Percentiles rank a stretch among this genome's conserved stretches.
Evolutionary conservation across 1,140 invertebrate genomes (phyloP).

Genomic region (Ceratitis capitata): DNA sequence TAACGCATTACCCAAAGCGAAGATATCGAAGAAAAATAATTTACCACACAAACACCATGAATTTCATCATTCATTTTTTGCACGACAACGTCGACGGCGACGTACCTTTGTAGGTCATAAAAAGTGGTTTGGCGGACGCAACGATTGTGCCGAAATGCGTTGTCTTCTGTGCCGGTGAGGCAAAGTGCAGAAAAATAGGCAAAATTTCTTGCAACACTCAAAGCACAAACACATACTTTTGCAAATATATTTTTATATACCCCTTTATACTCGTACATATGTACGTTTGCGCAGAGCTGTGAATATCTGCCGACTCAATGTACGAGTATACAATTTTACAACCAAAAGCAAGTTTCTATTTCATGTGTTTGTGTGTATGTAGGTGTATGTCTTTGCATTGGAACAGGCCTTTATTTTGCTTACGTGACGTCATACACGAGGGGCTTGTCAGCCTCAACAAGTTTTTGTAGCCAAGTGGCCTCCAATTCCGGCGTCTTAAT

Average conservation of each 20-base stretch:
- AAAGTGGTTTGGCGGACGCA: not conserved
- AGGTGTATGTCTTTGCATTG: not conserved
- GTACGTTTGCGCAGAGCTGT: not conserved
- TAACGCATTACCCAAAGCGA: not conserved
- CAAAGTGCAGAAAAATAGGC: not conserved
- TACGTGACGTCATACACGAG: conserved; percentile 33
- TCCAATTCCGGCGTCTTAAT: not conserved
- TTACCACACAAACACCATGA: conserved; percentile 2
- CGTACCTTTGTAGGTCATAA: conserved; percentile 27
- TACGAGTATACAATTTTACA: not conserved
- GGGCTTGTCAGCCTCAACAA: conserved; percentile 1
- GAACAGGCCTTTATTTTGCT: not conserved
- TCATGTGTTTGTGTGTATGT: not conserved
- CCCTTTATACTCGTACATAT: not conserved
- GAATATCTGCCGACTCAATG: not conserved
- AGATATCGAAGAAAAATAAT: not conserved
- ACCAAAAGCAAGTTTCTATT: not conserved
- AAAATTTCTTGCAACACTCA: not conserved
- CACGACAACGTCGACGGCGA: too few species aligned
- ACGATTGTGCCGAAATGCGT: not conserved
- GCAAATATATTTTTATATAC: not conserved
- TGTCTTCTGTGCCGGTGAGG: not conserved
- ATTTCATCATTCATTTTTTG: conserved; percentile 27
- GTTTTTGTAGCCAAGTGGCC: not conserved
- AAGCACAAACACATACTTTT: not conserved